phyloP scores from a whole-genome alignment of 2,113 vertebrate genomes.

The Charadrius vociferus region DNA sequence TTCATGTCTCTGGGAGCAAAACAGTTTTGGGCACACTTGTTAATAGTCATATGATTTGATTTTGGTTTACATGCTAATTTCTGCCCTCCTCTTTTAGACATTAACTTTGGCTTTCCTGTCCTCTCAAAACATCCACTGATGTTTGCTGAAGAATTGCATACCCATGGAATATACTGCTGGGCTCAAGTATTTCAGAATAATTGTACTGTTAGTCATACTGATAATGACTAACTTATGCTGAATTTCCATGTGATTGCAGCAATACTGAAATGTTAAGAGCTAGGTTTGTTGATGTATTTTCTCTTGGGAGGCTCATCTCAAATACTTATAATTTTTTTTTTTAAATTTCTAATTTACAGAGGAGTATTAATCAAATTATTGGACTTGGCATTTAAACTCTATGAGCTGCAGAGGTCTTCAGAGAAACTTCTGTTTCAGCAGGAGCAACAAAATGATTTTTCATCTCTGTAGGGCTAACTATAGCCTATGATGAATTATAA shows the following conservation, averaged over 20 bases:
- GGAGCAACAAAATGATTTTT: neutral
- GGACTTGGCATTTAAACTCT: neutral
- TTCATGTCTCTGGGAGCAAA: neutral
- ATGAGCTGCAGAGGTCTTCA: neutral
- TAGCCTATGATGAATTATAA: conserved; percentile 39
- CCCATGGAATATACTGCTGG: neutral
- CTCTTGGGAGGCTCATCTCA: neutral
- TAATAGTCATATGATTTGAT: neutral
- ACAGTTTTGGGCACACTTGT: neutral
- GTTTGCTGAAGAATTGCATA: neutral
- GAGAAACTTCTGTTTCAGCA: conserved; percentile 8
- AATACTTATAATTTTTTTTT: neutral
- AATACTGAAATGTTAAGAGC: neutral
- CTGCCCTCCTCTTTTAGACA: neutral
- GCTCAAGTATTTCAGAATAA: neutral
- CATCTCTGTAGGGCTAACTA: conserved; percentile 16
- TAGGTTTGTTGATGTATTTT: neutral
- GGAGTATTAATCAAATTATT: neutral
- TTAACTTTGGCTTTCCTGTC: neutral
- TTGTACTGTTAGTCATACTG: neutral
- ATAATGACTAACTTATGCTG: neutral
- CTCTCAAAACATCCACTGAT: neutral
- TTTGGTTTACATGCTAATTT: neutral
- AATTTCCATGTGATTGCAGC: neutral
- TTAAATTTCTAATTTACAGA: neutral